A percentile compares a stretch with the other conserved stretches of the same genome.
Evolutionary conservation across 2,888 invertebrate genomes (phyloP).

Genomic region (Oasisia sp.): DNA sequence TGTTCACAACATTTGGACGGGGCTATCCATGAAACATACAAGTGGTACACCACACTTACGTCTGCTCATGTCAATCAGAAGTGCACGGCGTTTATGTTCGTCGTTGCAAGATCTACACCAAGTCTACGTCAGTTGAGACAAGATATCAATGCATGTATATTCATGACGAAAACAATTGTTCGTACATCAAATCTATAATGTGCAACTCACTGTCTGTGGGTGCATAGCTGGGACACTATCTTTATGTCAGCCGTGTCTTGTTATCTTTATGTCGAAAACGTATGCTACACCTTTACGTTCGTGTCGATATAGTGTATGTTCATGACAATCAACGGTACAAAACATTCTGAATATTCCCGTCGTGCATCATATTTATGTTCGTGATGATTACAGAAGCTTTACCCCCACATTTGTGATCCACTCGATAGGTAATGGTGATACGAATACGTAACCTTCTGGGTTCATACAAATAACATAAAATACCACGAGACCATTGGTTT

Average conservation of each 20-base stretch:
- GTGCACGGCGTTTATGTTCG: not conserved
- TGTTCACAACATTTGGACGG: not conserved
- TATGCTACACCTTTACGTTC: not conserved
- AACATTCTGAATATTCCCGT: not conserved
- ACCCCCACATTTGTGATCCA: too few species aligned
- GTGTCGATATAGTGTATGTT: not conserved
- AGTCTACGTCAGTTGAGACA: not conserved
- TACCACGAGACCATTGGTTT: too few species aligned
- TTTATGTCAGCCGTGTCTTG: not conserved
- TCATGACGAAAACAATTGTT: not conserved
- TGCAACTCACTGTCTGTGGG: not conserved
- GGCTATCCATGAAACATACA: not conserved
- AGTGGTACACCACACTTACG: not conserved
- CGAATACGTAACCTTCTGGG: too few species aligned
- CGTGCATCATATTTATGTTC: not conserved
- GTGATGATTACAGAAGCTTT: too few species aligned
- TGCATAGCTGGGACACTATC: not conserved
- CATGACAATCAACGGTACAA: not conserved
- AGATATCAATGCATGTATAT: not conserved
- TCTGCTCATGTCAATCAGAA: not conserved
- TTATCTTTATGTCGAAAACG: not conserved
- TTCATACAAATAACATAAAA: too few species aligned
- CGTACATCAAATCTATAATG: not conserved
- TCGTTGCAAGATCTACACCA: not conserved
- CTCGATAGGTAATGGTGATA: too few species aligned